Conservation (phyloP, 2,888 invertebrate species). For the Petrolisthes cinctipes region DNA sequence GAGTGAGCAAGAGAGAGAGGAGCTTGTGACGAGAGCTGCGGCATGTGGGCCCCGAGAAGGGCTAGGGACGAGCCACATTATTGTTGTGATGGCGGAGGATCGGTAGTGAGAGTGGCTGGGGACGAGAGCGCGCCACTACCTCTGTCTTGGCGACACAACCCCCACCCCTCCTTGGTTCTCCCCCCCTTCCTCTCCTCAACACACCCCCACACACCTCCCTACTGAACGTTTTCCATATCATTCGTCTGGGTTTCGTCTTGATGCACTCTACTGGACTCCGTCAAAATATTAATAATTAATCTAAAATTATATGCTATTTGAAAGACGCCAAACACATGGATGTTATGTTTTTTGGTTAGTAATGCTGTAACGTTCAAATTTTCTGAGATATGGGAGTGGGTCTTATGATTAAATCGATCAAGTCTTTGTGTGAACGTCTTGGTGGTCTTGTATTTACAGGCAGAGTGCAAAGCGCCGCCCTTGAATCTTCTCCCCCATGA, state of each 20-base stretch:
- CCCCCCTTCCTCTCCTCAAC: neutral
- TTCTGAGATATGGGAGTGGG: neutral
- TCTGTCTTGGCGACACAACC: conserved; percentile 59
- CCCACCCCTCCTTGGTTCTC: neutral
- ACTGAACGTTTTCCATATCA: conserved; percentile 61
- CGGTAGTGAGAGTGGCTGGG: conserved; percentile 58
- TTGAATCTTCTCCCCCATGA: conserved; percentile 44
- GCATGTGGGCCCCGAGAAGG: conserved; percentile 58
- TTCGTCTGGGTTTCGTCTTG: conserved; percentile 57
- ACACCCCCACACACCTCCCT: conserved; percentile 27
- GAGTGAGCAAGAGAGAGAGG: conserved; percentile 12
- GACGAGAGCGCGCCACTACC: conserved; percentile 64
- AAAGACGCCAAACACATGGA: too few species aligned
- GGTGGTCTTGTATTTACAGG: conserved; percentile 30
- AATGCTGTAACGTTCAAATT: neutral
- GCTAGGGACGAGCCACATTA: conserved; percentile 60
- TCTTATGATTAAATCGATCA: conserved; percentile 32
- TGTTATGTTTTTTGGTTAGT: too few species aligned
- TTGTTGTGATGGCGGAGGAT: conserved; percentile 63
- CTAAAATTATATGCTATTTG: too few species aligned
- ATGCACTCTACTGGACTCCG: conserved; percentile 30
- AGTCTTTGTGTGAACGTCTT: conserved; percentile 40
- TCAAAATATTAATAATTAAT: too few species aligned
- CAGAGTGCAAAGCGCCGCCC: conserved; percentile 55
- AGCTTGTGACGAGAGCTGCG: conserved; percentile 60